Evolutionary conservation across 2,888 invertebrate species (phyloP).

Genomic region (Tenthredo mesomela): DNA sequence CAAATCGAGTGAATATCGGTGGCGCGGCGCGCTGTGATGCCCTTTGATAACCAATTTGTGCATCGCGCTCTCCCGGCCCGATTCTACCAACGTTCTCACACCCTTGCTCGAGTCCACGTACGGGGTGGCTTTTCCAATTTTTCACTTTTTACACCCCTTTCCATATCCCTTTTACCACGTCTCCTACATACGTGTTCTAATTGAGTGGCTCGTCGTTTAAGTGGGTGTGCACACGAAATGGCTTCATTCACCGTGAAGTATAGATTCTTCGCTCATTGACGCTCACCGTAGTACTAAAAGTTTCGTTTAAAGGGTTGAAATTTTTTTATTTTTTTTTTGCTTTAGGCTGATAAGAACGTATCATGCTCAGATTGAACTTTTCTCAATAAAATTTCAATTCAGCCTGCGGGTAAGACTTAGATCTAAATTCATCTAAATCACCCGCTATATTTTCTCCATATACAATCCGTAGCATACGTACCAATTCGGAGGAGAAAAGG

Average conservation of each 20-base stretch:
- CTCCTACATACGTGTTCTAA: slow-evolving; percentile 35
- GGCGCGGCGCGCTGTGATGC: slow-evolving; percentile 69
- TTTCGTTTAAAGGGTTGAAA: background rate
- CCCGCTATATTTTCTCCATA: slow-evolving; percentile 32
- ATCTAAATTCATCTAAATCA: slow-evolving; percentile 12
- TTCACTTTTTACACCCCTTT: slow-evolving; percentile 41
- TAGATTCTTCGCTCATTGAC: background rate
- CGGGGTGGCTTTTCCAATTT: slow-evolving; percentile 62
- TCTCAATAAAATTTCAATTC: background rate
- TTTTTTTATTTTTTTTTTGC: background rate
- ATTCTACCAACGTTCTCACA: slow-evolving; percentile 44
- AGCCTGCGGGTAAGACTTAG: background rate
- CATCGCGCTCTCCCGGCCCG: slow-evolving; percentile 63
- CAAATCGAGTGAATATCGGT: slow-evolving; percentile 72
- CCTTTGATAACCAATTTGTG: slow-evolving; percentile 76
- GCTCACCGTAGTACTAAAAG: background rate
- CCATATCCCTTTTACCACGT: slow-evolving; percentile 41
- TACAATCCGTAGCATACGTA: slow-evolving; percentile 61
- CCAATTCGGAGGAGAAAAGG: slow-evolving; percentile 71
- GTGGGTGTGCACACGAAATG: slow-evolving; percentile 17
- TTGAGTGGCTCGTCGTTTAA: slow-evolving; percentile 48
- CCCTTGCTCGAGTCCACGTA: slow-evolving; percentile 59
- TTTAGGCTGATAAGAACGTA: background rate
- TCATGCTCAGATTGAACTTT: background rate
- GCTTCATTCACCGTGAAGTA: slow-evolving; percentile 27